These are phyloP conservation scores for Perodicticus potto DNA, from an alignment of 2,797 vertebrate species.

Conservation along the genomic window DNA sequence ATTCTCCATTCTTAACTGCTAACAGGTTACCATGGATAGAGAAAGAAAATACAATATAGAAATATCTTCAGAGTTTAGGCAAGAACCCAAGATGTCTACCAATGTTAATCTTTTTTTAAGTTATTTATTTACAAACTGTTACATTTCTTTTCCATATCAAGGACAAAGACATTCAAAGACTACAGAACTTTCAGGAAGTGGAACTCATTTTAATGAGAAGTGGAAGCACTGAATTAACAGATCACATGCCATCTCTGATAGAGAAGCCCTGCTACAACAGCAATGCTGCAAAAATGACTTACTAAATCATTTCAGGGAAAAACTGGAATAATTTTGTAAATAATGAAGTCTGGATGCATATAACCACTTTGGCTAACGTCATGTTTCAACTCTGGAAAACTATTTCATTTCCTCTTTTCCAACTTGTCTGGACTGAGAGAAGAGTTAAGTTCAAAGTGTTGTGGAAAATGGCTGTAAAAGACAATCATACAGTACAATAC, in stretches of 20 bases:
- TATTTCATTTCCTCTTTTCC: not conserved
- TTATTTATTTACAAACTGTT: not conserved
- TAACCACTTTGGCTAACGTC: not conserved
- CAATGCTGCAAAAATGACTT: conserved; percentile 94
- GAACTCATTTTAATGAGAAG: conserved; percentile 92
- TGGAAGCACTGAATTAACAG: conserved; percentile 87
- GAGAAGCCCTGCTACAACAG: conserved; percentile 94
- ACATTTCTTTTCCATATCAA: conserved; percentile 79
- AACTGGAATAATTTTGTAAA: not conserved
- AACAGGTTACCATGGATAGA: not conserved
- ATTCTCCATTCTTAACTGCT: not conserved
- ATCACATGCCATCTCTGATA: conserved; percentile 84
- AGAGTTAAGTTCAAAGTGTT: not conserved
- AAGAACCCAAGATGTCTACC: not conserved
- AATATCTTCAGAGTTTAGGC: not conserved
- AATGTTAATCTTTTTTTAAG: not conserved
- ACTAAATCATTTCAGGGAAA: conserved; percentile 85
- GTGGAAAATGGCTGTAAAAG: not conserved
- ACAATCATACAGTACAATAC: not conserved
- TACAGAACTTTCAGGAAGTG: conserved; percentile 96
- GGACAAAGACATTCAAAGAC: conserved; percentile 96
- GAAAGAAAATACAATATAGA: not conserved
- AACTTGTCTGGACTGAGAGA: not conserved
- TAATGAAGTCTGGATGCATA: not conserved
- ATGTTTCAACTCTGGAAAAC: not conserved